Evolutionary conservation across 2,888 invertebrate genomes (phyloP), one percentile per base, ranked within the genome.

Genomic region (Acronicta alni): DNA sequence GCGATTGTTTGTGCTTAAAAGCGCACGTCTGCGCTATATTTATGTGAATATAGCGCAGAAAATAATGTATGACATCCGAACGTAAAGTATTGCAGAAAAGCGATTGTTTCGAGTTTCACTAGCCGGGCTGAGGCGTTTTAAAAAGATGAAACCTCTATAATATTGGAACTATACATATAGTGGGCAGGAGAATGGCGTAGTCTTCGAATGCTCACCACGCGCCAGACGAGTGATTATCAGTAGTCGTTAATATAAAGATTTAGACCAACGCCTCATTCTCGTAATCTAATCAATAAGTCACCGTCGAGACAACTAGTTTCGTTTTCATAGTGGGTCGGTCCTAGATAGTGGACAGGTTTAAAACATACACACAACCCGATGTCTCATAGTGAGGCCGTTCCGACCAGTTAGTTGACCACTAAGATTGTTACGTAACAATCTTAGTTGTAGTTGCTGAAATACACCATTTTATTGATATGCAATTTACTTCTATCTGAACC

Each of bases 231-330:
- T 51, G 37, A 44, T 38, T 42, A 57, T 45, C 18, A 18, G 7
- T 0, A 15, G 17, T 39, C 14, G n/a, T 32, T 39, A 37, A 58
- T 20, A 6, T 18, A 26, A 7, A 12, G 2, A 70, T 53, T 2
- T 37, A 51, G 49, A 46, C 17, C n/a, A 54, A 39, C 18, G 18
- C 10, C 20, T 38, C 17, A 15, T 54, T n/a, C 16, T 38, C 23
- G 15, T 57, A 48, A 57, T 63, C 47, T 69, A 39, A 68, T 67
- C 55, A 45, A 61, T 43, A 41, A 15, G 42, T 18, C 16, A 35
- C 16, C 15, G 9, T 38, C 10, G 23, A 23, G 18, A 45, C 7
- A 20, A 26, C 9, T 20, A 42, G 18, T 32, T 20, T 43, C 15
- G 37, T 49, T 20, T 53, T 47, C 44, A n/a, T 35, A 18, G 52